Evolutionary conservation across 2,888 invertebrate species (phyloP), one percentile per base, ranked within the genome.

Genomic region (Dastarcus helophoroides): DNA sequence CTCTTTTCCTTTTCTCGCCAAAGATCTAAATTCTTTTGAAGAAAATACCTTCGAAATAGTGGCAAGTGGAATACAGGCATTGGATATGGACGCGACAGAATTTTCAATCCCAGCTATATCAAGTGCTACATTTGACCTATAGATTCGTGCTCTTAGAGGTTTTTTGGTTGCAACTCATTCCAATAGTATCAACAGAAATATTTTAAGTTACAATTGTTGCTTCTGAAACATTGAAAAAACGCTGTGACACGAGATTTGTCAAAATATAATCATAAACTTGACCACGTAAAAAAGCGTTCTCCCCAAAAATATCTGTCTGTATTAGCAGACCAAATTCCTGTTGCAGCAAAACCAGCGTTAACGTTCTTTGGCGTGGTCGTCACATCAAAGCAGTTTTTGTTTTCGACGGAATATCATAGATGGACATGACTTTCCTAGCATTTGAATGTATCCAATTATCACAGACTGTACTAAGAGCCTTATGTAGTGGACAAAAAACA

Each of bases 401-500:
- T 15, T 27, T 14, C 13, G 26, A 3, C 17, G 31, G 16, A 11
- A 31, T 31, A 31, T 31, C 26, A 40, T 54, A 51, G 47, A n/a
- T n/a, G n/a, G n/a, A 43, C 39, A 56, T 52, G 3, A 48, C 43
- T 35, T 42, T 40, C 4, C 33, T 42, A 17, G 46, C 26, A 37
- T 46, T 38, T 7, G 32, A 29, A 2, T 38, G 36, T 39, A 56
- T 46, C 54, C 54, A 58, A 9, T 38, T 37, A 26, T 51, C 50
- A 31, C 41, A 41, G 19, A 49, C 42, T 12, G 41, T 37, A 29
- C 52, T 53, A 24, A 47, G 34, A 26, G 39, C 40, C 25, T 42
- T 50, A 38, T 56, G 57, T 14, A 54, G 39, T 14, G 53, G 52
- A 3, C 53, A 50, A 42, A 44, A 54, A 2, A 53, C 43, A 12